Base-by-base conservation (phyloP, 2,888 invertebrate species). In the Sturmia bella region DNA sequence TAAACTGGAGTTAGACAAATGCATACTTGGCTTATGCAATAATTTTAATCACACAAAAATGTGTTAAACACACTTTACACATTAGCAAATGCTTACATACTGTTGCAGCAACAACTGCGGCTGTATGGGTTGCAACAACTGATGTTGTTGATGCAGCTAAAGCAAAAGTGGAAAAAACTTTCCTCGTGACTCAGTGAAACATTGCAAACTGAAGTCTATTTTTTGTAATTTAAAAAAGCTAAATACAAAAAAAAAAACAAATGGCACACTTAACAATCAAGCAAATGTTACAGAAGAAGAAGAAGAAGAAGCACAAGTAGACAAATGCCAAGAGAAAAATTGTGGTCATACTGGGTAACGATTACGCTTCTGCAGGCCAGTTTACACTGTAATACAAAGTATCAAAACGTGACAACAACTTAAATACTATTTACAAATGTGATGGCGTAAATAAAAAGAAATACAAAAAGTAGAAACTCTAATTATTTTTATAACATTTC, bases 171-270 rank as follows among this genome's bases (percentile, higher is more conserved):
- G 64, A 61, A 72, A 81, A 77, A 50, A 68, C 81, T 81, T 81
- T 81, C 73, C 63, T 74, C 69, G 69, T 77, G 81, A 81, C 81
- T 77, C 81, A 73, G 73, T 57, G 27, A 32, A 11, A 63, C 48
- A 37, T 70, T 81, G 61, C 68, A 63, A 64, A 5, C 32, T 32
- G 32, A 70, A 48, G 59, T 48, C 39, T 24, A 21, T 41, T 41
- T 68, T 50, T 32, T 32, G 32, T 32, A 61, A 61, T 72, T 72
- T n/a, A 24, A 15, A 39, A 72, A 61, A 50, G 39, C 21, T 15
- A 73, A 37, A 54, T 4, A 43, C 3, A 27, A 45, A 32, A 50
- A 13, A 64, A 68, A 57, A 61, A 48, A 48, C 43, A 63, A 73
- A 63, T 74, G 56, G n/a, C 37, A 63, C 19, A 54, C 32, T 15